Percentiles rank a stretch among this genome's conserved stretches.
Evolutionary conservation across 2,113 vertebrate species (phyloP).

Genomic region (Muntiacus muntjak): DNA sequence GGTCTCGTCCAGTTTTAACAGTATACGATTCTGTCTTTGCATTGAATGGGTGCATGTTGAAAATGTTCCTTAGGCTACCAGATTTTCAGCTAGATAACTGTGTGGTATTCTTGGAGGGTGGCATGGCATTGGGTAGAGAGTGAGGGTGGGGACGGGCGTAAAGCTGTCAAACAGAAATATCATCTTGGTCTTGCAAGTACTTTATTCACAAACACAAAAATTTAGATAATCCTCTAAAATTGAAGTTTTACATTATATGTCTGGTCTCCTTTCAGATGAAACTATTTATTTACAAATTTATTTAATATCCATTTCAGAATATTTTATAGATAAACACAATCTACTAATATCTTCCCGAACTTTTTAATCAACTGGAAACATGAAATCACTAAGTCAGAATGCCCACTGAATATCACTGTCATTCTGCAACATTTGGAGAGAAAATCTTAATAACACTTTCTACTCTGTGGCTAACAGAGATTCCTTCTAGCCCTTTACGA

Average conservation of each 20-base stretch:
- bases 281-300: not conserved
- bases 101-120: not conserved
- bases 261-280: not conserved
- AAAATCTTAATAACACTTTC: not conserved
- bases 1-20: not conserved
- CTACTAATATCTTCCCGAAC: not conserved
- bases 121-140: not conserved
- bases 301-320: not conserved
- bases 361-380: not conserved
- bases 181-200: not conserved
- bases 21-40: not conserved
- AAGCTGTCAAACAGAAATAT: not conserved
- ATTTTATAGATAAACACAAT: not conserved
- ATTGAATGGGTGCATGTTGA: not conserved
- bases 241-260: not conserved
- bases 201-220: not conserved
- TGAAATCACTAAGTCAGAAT: not conserved
- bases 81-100: not conserved
- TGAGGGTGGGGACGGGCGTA: rapidly evolving
- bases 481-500: not conserved
- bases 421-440: not conserved
- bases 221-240: not conserved
- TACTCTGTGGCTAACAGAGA: not conserved
- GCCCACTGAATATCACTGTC: not conserved
- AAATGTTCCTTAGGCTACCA: not conserved